Evolutionary conservation across 2,113 vertebrate species (phyloP).

Genomic region (Pogona vitticeps): DNA sequence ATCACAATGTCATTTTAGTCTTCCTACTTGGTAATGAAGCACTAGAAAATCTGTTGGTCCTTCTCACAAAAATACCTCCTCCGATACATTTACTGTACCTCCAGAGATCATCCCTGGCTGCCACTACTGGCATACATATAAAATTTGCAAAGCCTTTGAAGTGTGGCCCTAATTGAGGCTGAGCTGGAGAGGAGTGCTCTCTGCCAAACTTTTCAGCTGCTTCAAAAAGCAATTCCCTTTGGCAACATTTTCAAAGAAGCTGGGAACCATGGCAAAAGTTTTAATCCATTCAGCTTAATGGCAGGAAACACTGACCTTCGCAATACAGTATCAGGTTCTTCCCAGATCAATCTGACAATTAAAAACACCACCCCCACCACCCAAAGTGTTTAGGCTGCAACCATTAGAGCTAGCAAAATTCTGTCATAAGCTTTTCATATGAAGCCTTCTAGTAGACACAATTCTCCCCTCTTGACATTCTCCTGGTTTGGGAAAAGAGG

Average conservation of each 20-base stretch:
- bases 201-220: not conserved
- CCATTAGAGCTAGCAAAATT: not conserved
- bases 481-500: not conserved
- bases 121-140: no score
- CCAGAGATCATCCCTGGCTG: not conserved
- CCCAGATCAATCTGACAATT: not conserved
- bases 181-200: not conserved
- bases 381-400: not conserved
- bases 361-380: not conserved
- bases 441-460: no score
- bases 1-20: not conserved
- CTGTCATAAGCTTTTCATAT: not conserved
- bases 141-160: not conserved
- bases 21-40: not conserved
- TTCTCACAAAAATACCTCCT: not conserved
- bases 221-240: not conserved
- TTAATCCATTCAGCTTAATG: not conserved
- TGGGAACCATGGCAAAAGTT: not conserved
- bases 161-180: not conserved
- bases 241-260: not conserved
- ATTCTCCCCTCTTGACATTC: not conserved
- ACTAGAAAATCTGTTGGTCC: not conserved
- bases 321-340: not conserved
- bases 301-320: not conserved
- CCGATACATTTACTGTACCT: not conserved